Evolutionary conservation across 2,797 vertebrate species (phyloP).

Genomic region (Cyprinella venusta): DNA sequence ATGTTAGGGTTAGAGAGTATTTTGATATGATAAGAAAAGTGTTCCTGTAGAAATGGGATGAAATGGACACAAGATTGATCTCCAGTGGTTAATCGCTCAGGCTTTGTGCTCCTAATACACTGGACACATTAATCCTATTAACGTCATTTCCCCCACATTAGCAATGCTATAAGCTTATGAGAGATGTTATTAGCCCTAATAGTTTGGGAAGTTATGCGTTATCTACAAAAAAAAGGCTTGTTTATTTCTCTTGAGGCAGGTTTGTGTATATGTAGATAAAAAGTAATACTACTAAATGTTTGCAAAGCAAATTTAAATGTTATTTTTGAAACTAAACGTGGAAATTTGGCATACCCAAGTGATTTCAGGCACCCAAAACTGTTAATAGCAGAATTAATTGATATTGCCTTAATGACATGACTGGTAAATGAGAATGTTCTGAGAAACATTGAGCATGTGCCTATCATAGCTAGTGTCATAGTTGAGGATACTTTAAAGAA

Average conservation of each 20-base stretch:
- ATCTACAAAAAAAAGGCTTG: slow-evolving; percentile 26
- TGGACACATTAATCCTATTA: slow-evolving; percentile 44
- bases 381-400: slow-evolving; percentile 18
- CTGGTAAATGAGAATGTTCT: slow-evolving; percentile 9
- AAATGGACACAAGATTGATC: slow-evolving; percentile 13
- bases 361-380: slow-evolving; percentile 35
- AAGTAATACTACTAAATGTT: slow-evolving; percentile 41
- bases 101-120: slow-evolving; percentile 40
- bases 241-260: slow-evolving; percentile 25
- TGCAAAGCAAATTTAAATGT: slow-evolving; percentile 42
- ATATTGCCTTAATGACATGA: slow-evolving; percentile 28
- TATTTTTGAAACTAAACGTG: slow-evolving; percentile 39
- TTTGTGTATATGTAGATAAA: slow-evolving; percentile 48
- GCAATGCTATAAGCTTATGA: slow-evolving; percentile 5
- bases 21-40: neutral
- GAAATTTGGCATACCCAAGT: slow-evolving; percentile 21
- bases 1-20: neutral
- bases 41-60: neutral
- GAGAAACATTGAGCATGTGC: slow-evolving; percentile 38
- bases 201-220: slow-evolving; percentile 32
- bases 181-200: slow-evolving; percentile 36
- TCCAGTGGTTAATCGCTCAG: slow-evolving; percentile 13
- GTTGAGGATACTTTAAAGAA: slow-evolving; percentile 38
- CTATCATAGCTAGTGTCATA: slow-evolving; percentile 24
- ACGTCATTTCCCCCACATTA: slow-evolving; percentile 9